Percentiles rank a stretch among this genome's conserved stretches.
These are phyloP conservation scores for Ochlodes sylvanus DNA, from an alignment of 2,888 invertebrate species.

Conservation along the genomic window DNA sequence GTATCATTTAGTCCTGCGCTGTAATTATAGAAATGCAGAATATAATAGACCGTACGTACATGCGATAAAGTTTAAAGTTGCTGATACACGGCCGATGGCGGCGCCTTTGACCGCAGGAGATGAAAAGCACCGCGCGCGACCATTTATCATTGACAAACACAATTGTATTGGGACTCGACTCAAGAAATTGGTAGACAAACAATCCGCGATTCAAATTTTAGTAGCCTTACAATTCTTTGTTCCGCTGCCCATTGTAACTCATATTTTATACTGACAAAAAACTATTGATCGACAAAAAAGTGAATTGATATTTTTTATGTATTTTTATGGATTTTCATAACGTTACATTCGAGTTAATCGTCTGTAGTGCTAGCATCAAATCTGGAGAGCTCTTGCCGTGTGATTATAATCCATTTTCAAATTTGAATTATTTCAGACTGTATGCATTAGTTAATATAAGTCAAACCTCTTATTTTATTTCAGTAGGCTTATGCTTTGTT, in stretches of 20 bases:
- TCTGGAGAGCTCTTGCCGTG: not conserved
- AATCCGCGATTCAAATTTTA: slow-evolving; percentile 69
- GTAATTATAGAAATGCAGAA: slow-evolving; percentile 70
- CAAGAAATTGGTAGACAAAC: slow-evolving; percentile 81
- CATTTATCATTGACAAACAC: slow-evolving; percentile 85
- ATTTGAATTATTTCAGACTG: too few species aligned
- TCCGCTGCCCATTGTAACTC: slow-evolving; percentile 41
- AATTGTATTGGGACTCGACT: slow-evolving; percentile 81
- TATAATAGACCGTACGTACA: slow-evolving; percentile 50
- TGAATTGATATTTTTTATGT: slow-evolving; percentile 29
- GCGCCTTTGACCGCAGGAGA: slow-evolving; percentile 78
- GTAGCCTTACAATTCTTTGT: slow-evolving; percentile 53
- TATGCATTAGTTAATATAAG: too few species aligned
- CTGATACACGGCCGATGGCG: slow-evolving; percentile 53
- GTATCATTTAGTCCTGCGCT: slow-evolving; percentile 83
- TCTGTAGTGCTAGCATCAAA: not conserved
- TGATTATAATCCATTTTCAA: not conserved
- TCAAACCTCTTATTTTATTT: too few species aligned
- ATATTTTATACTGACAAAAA: slow-evolving; percentile 36
- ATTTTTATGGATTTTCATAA: not conserved
- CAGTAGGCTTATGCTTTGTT: too few species aligned
- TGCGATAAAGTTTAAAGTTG: slow-evolving; percentile 53
- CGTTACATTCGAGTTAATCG: not conserved
- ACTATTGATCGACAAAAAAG: slow-evolving; percentile 18
- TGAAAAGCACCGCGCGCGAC: slow-evolving; percentile 81